Percentiles rank a stretch among this genome's conserved stretches.
These are phyloP conservation scores for Aramus guarauna DNA, from an alignment of 2,113 vertebrate genomes.

Conservation along the genomic window DNA sequence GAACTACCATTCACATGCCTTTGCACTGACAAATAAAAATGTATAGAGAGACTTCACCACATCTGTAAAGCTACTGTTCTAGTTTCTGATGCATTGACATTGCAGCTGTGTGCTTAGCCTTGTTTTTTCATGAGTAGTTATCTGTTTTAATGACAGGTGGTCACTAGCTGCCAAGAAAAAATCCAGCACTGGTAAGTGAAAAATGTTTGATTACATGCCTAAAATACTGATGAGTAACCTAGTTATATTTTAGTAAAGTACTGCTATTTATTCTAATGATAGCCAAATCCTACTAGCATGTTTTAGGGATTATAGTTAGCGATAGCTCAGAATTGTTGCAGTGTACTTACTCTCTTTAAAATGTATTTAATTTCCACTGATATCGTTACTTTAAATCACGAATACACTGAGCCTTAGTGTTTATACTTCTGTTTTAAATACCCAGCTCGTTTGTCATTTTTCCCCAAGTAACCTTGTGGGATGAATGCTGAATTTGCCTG, in stretches of 20 bases:
- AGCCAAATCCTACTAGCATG: neutral
- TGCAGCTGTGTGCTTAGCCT: constrained; percentile 65
- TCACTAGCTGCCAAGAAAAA: constrained; percentile 90
- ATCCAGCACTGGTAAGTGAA: constrained; percentile 94
- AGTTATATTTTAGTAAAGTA: constrained; percentile 26
- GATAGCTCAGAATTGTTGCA: neutral
- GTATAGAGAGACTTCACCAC: constrained; percentile 40
- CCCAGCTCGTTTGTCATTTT: neutral
- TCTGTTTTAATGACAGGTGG: constrained; percentile 93
- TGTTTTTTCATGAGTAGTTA: constrained; percentile 78
- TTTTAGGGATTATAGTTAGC: constrained; percentile 6
- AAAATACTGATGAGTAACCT: constrained; percentile 57
- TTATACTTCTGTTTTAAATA: neutral
- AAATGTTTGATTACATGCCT: constrained; percentile 63
- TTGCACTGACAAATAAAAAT: constrained; percentile 78
- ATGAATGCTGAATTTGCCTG: neutral
- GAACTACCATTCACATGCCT: constrained; percentile 50
- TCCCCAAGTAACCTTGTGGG: neutral
- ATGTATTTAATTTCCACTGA: neutral
- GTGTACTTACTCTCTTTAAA: neutral
- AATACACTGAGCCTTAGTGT: neutral
- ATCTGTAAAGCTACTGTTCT: constrained; percentile 72
- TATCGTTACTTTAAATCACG: neutral
- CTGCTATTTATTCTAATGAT: neutral
- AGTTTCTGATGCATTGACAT: constrained; percentile 71